Base-by-base conservation (phyloP, 2,113 vertebrate genomes). In the Caranx ignobilis region DNA sequence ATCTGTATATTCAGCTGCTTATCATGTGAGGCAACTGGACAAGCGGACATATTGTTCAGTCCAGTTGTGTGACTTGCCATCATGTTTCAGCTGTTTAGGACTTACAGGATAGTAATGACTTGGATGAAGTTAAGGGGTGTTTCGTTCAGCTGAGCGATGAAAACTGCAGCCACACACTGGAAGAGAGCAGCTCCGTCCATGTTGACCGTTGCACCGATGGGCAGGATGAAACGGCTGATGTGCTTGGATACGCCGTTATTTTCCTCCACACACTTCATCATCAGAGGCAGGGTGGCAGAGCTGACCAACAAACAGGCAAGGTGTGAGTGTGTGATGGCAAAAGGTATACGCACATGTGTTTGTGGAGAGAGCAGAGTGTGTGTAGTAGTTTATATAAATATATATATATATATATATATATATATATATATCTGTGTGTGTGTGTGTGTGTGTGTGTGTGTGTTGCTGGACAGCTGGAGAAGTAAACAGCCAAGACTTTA, bases 241-340 rank as follows among this genome's bases (percentile, higher is more conserved):
- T 96, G 96, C 73, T 95, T 97, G 18, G 95, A 93, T 4, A 97
- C 91, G 0, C 96, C 96, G 0, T 97, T 98, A 35, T 94, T 96
- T 86, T 97, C 96, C 90, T 97, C 97, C 41, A 98, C 96, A 0
- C 95, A 97, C 85, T 96, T 97, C 95, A 97, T 98, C 97, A 97
- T 97, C 87, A 97, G 95, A 0, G 96, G 96, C 64, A 98, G 88
- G 0, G 97, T 96, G 88, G 97, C 96, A 0, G 97, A 97, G 90
- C 97, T 97, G 79, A n/a, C 31, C 11, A 35, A 62, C 43, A 5
- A 47, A 35, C 0, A 3, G 11, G 26, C 9, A 9, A 11, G 21
- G 35, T 1, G 55, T 61, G 74, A 50, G 56, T 1, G 13, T 8
- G 7, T 26, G 19, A 0, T 48, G 5, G 65, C 0, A 0, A 71